Conservation (phyloP, 2,797 vertebrate genomes). For the Coregonus sp. region DNA sequence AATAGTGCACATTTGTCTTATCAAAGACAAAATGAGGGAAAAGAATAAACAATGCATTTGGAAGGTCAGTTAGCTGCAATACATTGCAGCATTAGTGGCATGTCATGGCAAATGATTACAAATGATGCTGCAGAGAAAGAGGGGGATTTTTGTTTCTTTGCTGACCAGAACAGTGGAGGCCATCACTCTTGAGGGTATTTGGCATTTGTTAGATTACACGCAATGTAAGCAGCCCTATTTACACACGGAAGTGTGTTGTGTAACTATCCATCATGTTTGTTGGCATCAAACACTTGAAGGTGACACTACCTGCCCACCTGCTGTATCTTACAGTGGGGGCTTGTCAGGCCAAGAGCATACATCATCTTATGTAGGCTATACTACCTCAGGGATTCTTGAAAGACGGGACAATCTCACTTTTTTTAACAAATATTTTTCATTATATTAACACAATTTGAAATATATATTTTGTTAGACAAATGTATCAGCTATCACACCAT, state of each 20-base stretch:
- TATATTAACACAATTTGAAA: no score
- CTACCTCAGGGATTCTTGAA: no score
- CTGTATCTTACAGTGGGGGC: not conserved
- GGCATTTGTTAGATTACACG: not conserved
- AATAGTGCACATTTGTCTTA: constrained; percentile 47
- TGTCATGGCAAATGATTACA: not conserved
- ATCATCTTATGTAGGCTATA: not conserved
- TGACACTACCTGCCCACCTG: not conserved
- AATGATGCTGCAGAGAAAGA: not conserved
- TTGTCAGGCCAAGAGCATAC: not conserved
- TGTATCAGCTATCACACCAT: no score
- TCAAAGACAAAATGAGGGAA: constrained; percentile 28
- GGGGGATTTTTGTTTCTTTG: not conserved
- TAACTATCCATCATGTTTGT: not conserved
- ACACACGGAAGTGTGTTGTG: not conserved
- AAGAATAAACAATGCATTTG: not conserved
- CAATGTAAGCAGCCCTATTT: not conserved
- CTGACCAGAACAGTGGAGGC: not conserved
- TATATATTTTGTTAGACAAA: no score
- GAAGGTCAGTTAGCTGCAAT: not conserved
- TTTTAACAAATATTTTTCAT: no score
- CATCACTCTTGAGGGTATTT: not conserved
- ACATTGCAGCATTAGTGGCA: not conserved
- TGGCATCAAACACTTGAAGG: not conserved
- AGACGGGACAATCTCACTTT: no score